These are phyloP conservation scores for Eupeodes luniger DNA, from an alignment of 2,888 invertebrate genomes.

Conservation along the genomic window DNA sequence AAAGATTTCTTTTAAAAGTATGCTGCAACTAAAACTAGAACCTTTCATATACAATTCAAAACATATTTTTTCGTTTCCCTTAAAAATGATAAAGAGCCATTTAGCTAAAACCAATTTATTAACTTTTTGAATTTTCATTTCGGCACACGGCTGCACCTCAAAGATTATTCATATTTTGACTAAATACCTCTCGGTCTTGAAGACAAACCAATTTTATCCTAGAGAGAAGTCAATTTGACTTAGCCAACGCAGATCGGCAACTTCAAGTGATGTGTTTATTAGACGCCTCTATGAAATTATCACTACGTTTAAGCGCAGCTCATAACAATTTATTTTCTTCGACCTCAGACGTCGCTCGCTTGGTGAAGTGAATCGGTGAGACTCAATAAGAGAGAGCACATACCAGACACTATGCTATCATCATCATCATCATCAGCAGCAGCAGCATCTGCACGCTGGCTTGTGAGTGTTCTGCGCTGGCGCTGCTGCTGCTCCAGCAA, in stretches of 20 bases:
- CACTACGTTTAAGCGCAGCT: constrained; percentile 66
- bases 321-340: constrained; percentile 75
- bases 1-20: too few relatives aligned
- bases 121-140: constrained; percentile 33
- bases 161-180: constrained; percentile 15
- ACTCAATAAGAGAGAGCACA: constrained; percentile 75
- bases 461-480: not conserved
- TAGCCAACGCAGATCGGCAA: constrained; percentile 34
- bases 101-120: constrained; percentile 35
- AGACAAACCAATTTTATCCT: constrained; percentile 24
- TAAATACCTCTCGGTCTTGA: constrained; percentile 30
- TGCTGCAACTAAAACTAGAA: too few relatives aligned
- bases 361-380: constrained; percentile 36
- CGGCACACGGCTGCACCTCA: constrained; percentile 25
- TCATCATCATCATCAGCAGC: constrained; percentile 66
- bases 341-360: constrained; percentile 68
- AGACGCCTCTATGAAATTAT: constrained; percentile 73
- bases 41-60: too few relatives aligned
- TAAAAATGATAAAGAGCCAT: constrained; percentile 18
- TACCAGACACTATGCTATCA: constrained; percentile 46
- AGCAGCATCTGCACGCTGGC: not conserved
- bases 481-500: constrained; percentile 19
- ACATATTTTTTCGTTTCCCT: not conserved
- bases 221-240: constrained; percentile 71
- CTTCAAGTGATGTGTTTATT: constrained; percentile 71